Conservation (phyloP, 2,888 invertebrate genomes). For the Netelia melanura region DNA sequence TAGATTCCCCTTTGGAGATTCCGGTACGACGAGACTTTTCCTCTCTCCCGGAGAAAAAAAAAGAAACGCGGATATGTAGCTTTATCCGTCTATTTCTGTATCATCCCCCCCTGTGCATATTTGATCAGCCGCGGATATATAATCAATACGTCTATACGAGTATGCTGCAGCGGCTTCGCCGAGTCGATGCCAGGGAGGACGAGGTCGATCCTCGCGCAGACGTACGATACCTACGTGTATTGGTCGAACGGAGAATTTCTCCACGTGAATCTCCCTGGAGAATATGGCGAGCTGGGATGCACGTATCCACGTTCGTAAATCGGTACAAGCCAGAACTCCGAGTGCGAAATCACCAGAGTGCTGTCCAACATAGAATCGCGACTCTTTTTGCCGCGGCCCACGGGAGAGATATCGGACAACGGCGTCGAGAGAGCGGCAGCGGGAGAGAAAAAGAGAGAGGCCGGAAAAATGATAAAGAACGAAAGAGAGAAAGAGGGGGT, state of each 20-base stretch:
- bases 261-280: not conserved
- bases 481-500: slow-evolving; percentile 26
- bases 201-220: slow-evolving; percentile 46
- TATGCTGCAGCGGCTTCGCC: not conserved
- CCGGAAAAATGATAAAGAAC: slow-evolving; percentile 37
- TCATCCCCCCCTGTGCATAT: slow-evolving; percentile 29
- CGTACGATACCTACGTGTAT: not conserved
- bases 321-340: not conserved
- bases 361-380: slow-evolving; percentile 14
- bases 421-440: not conserved
- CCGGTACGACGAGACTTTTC: not conserved
- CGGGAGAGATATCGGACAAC: slow-evolving; percentile 5
- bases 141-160: not conserved
- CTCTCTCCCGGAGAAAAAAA: not conserved
- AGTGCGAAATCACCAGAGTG: not conserved
- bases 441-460: slow-evolving; percentile 25
- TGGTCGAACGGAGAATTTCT: not conserved
- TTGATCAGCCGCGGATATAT: slow-evolving; percentile 4
- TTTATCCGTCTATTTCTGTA: not conserved
- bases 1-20: not conserved
- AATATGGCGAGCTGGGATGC: not conserved
- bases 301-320: not conserved
- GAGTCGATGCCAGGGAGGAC: slow-evolving; percentile 8
- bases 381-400: slow-evolving; percentile 4
- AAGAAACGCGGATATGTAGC: not conserved